A percentile compares a stretch with the other conserved stretches of the same genome.
phyloP scores from a whole-genome alignment of 1,140 invertebrate species.

The Patella vulgata region DNA sequence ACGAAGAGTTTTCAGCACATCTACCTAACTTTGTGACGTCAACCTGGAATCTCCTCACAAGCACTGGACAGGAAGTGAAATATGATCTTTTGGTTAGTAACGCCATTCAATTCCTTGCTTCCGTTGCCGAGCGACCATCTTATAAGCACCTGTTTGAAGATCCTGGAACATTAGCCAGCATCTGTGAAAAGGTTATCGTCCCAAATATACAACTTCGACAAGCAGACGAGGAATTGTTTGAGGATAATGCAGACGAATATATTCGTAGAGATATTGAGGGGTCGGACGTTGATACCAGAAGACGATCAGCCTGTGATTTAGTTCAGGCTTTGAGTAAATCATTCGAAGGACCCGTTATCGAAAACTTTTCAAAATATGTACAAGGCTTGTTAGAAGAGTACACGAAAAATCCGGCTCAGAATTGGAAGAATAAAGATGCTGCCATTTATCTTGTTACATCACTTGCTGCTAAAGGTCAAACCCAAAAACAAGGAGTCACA shows the following conservation, averaged over 20 bases:
- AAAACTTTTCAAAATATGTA: constrained; percentile 91
- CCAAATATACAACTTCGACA: constrained; percentile 97
- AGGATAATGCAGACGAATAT: constrained; percentile 98
- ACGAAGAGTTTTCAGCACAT: constrained; percentile 93
- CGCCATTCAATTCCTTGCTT: constrained; percentile 93
- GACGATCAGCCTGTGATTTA: constrained; percentile 94
- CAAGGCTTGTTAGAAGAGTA: constrained; percentile 76
- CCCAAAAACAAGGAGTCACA: constrained; percentile 88
- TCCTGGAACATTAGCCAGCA: constrained; percentile 82
- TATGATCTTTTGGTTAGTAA: constrained; percentile 96
- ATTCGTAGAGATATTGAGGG: constrained; percentile 97
- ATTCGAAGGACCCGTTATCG: constrained; percentile 92
- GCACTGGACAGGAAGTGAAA: constrained; percentile 85
- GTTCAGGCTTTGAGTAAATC: constrained; percentile 88
- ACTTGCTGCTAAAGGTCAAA: constrained; percentile 89
- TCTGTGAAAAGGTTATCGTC: constrained; percentile 97
- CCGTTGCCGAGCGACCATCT: constrained; percentile 88
- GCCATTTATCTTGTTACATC: constrained; percentile 96
- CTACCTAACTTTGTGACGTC: constrained; percentile 90
- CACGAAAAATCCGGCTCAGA: constrained; percentile 75
- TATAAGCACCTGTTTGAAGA: constrained; percentile 92
- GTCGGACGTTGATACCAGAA: constrained; percentile 95
- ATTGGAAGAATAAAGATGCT: constrained; percentile 95
- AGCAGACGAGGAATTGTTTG: constrained; percentile 94
- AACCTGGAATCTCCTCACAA: constrained; percentile 90